A percentile compares a stretch with the other conserved stretches of the same genome.
These are phyloP conservation scores for Pocillopora damicornis DNA, from an alignment of 64 coral and sea anemone genomes.

Conservation along the genomic window DNA sequence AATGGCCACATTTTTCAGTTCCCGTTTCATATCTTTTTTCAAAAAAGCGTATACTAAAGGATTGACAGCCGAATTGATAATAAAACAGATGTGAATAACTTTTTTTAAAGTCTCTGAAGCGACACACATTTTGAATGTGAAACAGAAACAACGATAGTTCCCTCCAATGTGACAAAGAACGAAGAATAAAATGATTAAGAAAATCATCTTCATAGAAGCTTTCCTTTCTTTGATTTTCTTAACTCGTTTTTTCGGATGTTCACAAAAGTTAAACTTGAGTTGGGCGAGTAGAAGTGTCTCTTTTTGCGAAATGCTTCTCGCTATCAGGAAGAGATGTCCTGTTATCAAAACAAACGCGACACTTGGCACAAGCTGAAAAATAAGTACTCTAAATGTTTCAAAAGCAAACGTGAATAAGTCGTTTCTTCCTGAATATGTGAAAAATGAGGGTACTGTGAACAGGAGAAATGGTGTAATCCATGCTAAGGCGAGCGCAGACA, in stretches of 20 bases:
- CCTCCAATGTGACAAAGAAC: slow-evolving; percentile 15
- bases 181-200: slow-evolving; percentile 13
- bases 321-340: neutral
- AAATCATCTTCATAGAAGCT: slow-evolving; percentile 9
- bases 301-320: neutral
- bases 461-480: neutral
- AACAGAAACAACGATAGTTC: slow-evolving; percentile 24
- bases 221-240: neutral
- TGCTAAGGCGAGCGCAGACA: neutral
- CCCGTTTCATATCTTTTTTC: slow-evolving; percentile 20
- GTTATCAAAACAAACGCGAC: neutral
- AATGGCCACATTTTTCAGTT: neutral
- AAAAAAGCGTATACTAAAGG: slow-evolving; percentile 15
- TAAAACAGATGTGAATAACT: slow-evolving; percentile 10
- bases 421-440: neutral
- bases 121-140: neutral
- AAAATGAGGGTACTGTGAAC: slow-evolving; percentile 18
- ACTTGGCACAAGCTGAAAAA: slow-evolving; percentile 12
- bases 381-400: neutral
- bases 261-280: neutral
- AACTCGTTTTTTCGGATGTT: neutral
- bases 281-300: neutral
- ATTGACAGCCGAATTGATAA: slow-evolving; percentile 15
- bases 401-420: neutral
- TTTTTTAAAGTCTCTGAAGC: neutral